Conservation (phyloP, 2,888 invertebrate species). For the Nemotelus nigrinus region DNA sequence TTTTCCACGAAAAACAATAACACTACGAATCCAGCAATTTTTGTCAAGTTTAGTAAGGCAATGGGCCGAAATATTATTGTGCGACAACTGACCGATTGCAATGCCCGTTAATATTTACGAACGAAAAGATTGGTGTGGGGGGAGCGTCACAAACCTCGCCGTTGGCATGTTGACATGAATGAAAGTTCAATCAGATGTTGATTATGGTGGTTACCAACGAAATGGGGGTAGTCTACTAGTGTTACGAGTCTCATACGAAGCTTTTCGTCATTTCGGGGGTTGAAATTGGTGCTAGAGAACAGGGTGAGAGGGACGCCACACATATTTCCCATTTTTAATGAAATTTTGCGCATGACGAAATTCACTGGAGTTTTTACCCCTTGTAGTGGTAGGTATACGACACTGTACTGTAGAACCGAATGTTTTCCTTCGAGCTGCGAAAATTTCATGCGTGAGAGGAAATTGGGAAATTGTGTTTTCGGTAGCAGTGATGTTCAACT, state of each 20-base stretch:
- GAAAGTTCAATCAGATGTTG: constrained; percentile 38
- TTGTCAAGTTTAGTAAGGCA: constrained; percentile 48
- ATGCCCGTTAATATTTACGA: constrained; percentile 9
- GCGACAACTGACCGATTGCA: constrained; percentile 26
- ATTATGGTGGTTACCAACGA: background rate
- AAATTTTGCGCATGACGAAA: constrained; percentile 50
- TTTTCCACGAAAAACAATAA: background rate
- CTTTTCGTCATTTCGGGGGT: constrained; percentile 4
- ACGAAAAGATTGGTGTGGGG: background rate
- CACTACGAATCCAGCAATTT: background rate
- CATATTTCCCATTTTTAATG: constrained; percentile 43
- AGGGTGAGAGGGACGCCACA: background rate
- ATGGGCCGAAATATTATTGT: constrained; percentile 44
- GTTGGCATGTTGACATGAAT: constrained; percentile 26
- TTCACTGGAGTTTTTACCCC: constrained; percentile 9
- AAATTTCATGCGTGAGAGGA: constrained; percentile 46
- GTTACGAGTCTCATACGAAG: background rate
- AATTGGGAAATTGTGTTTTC: constrained; percentile 4
- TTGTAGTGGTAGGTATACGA: background rate
- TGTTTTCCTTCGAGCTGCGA: constrained; percentile 24
- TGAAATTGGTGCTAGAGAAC: background rate
- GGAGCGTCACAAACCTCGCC: background rate
- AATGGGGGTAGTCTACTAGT: background rate
- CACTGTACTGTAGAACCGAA: background rate
- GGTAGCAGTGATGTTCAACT: constrained; percentile 4